Base-by-base conservation (phyloP, 2,797 vertebrate genomes). In the Antennarius maculatus region DNA sequence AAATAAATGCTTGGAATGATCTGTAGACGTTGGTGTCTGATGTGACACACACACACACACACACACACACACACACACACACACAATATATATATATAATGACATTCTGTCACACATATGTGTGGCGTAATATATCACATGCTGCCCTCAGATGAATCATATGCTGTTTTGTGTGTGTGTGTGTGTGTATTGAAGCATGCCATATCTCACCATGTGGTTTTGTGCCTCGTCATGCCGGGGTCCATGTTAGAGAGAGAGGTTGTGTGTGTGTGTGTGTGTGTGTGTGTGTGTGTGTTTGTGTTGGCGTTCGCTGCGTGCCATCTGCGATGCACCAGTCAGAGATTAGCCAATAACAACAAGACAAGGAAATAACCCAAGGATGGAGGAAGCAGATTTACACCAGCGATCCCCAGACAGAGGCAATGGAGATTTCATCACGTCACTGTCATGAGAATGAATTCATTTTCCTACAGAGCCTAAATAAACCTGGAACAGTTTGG, bases 271-370 rank as follows among this genome's bases (percentile, higher is more conserved):
- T 71, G 27, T 28, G 54, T 37, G 12, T 50, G 68, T 16, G 66
- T 57, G 62, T 45, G 48, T 50, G 46, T 75, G 67, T 72, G 41
- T 34, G 65, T 68, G 84, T 54, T 53, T 46, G 65, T 56, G 52
- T 71, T 89, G 90, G 90, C 86, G 17, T 63, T 64, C 69, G 27
- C 69, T 14, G 18, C 37, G 78, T 61, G 70, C 91, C 89, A 91
- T 91, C 91, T 92, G 90, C 37, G 83, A 79, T 54, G 69, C 72
- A 83, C 59, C 85, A 63, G 84, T 76, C 72, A 80, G 88, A 85
- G 84, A 85, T 81, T 70, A 80, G 91, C 89, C 85, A 87, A 77
- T 71, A 85, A 86, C 87, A 78, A 84, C 82, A 79, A 80, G 81
- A 84, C 60, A 47, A 88, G 81, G 83, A 88, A 84, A 80, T 88